phyloP scores from a whole-genome alignment of 2,797 vertebrate genomes.

The Sternotherus odoratus region DNA sequence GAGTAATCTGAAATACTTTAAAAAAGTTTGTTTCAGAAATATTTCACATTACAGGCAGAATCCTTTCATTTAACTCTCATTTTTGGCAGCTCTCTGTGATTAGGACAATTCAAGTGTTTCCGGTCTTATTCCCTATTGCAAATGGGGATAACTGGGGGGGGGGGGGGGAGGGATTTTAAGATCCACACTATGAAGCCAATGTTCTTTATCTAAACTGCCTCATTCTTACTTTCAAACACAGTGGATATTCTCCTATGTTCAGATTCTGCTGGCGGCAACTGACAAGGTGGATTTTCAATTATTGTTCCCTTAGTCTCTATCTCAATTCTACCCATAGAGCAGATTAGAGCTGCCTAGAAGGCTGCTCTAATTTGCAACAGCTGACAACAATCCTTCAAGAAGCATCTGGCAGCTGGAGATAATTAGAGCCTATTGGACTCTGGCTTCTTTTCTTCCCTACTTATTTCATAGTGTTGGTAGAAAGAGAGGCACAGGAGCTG shows the following conservation, averaged over 20 bases:
- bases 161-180: not conserved
- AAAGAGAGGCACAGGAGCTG: not conserved
- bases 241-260: not conserved
- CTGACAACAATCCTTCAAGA: not conserved
- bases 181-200: not conserved
- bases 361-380: not conserved
- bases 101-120: not conserved
- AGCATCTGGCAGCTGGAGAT: not conserved
- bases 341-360: no score
- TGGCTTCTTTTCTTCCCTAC: not conserved
- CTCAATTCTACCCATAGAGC: no score
- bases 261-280: not conserved
- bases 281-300: not conserved
- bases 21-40: not conserved
- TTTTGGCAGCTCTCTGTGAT: not conserved
- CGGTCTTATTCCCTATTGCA: not conserved
- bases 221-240: not conserved
- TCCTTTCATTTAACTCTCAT: not conserved
- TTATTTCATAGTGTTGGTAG: not conserved
- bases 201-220: not conserved
- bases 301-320: no score
- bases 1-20: slow-evolving; percentile 2
- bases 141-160: not conserved
- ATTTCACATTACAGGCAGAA: not conserved
- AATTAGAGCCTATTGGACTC: not conserved